Conservation (phyloP, 2,888 invertebrate genomes). For the Nudaria mundana region DNA sequence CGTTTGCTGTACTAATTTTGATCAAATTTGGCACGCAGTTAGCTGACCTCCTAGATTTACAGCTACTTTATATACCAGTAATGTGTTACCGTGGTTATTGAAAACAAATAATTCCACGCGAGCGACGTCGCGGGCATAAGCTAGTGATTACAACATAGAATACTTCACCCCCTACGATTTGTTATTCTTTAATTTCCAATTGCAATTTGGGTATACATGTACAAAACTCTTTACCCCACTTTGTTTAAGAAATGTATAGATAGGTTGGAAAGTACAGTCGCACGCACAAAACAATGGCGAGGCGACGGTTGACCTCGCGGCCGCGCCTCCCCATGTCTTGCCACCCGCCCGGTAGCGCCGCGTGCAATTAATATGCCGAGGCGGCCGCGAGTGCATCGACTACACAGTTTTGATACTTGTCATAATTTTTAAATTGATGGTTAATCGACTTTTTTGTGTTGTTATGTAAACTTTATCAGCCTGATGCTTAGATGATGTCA, state of each 20-base stretch:
- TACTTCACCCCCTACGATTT: conserved; percentile 1
- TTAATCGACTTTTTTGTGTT: too few species aligned
- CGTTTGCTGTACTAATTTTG: too few species aligned
- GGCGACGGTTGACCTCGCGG: conserved; percentile 79
- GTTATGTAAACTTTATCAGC: too few species aligned
- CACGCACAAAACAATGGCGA: conserved; percentile 79
- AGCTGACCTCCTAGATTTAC: too few species aligned
- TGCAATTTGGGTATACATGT: conserved; percentile 15
- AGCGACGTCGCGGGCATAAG: too few species aligned
- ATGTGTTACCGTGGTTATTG: too few species aligned
- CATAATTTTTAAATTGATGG: not conserved
- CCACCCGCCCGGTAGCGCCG: conserved; percentile 76
- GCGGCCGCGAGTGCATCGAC: conserved; percentile 65
- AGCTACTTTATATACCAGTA: too few species aligned
- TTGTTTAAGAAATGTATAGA: conserved; percentile 36
- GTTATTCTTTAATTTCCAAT: conserved; percentile 5
- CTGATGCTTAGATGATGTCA: too few species aligned
- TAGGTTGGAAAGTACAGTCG: conserved; percentile 54
- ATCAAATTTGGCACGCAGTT: too few species aligned
- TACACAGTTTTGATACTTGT: conserved; percentile 40
- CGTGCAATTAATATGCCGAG: conserved; percentile 82
- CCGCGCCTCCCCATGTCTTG: conserved; percentile 70
- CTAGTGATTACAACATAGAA: not conserved
- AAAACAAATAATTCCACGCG: too few species aligned
- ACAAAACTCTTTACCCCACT: conserved; percentile 36